Evolutionary conservation across 2,113 vertebrate species (phyloP), one percentile per base, ranked within the genome.

Genomic region (Rhabdornis inornatus): DNA sequence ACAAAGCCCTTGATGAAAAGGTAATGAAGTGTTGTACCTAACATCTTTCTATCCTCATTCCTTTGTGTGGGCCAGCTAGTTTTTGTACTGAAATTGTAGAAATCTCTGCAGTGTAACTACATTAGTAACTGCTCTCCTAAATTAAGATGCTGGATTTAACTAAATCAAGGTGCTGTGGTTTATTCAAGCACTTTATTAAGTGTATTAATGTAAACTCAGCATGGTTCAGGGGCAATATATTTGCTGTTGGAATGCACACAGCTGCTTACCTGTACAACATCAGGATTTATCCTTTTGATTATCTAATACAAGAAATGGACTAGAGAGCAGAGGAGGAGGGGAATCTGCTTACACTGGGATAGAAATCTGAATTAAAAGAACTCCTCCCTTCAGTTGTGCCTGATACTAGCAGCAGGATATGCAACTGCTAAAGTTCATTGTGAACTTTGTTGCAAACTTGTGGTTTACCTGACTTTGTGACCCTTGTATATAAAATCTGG

Each of bases 1-100:
- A 99, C 97, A 99, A 99, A 98, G 99, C 99, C 81, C 98, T 99
- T 87, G 99, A 99, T 35, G 99, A 99, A 97, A 99, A 99, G 99
- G 99, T 99, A 97, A 80, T 21, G 8, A 78, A 77, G 33, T 50
- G 13, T 1, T 7, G 20, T 52, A 28, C 23, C 33, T 35, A n/a
- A 33, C 19, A 23, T 55, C 17, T 4, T 56, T 42, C 42, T 17
- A 22, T 56, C 21, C 23, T 27, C 7, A 65, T 56, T 23, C 20
- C 23, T 76, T 35, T 55, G 27, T 30, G 30, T 76, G 53, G 37
- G 25, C 55, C 21, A 6, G 37, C 22, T 35, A 60, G 49, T 25
- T 68, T 60, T 86, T 0, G 1, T 53, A 30, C 53, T 89, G 3
- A 76, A 87, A 35, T 6, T 57, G 11, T 33, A 40, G 37, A 60